These are phyloP conservation scores for Silurus aristotelis DNA, from an alignment of 2,797 vertebrate genomes.

Conservation along the genomic window DNA sequence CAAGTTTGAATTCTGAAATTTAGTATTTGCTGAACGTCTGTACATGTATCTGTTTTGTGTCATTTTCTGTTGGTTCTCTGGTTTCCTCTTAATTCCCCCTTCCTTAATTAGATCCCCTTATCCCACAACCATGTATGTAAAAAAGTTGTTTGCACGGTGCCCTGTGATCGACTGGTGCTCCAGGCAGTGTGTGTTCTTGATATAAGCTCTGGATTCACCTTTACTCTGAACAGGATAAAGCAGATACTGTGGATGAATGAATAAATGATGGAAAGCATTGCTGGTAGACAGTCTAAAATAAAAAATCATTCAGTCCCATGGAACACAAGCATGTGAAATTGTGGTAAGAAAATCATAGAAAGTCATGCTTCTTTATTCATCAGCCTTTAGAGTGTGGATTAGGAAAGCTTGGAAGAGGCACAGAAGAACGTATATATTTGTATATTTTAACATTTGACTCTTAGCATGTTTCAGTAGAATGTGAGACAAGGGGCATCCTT, in stretches of 20 bases:
- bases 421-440: neutral
- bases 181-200: neutral
- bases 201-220: neutral
- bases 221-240: neutral
- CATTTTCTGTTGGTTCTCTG: no score
- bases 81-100: neutral
- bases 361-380: neutral
- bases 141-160: neutral
- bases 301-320: neutral
- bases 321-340: neutral
- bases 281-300: neutral
- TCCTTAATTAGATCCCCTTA: neutral
- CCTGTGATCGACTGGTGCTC: neutral
- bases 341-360: conserved; percentile 4
- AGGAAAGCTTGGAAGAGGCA: neutral
- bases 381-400: conserved; percentile 1
- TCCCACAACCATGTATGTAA: neutral
- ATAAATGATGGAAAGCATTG: neutral
- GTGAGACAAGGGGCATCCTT: conserved; percentile 17
- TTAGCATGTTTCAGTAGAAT: conserved; percentile 3
- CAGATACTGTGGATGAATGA: neutral
- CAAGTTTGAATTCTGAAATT: neutral
- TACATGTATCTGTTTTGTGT: neutral
- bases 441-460: conserved; percentile 1
- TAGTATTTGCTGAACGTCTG: neutral